phyloP scores from a whole-genome alignment of 2,113 vertebrate species.

The Procavia capensis region DNA sequence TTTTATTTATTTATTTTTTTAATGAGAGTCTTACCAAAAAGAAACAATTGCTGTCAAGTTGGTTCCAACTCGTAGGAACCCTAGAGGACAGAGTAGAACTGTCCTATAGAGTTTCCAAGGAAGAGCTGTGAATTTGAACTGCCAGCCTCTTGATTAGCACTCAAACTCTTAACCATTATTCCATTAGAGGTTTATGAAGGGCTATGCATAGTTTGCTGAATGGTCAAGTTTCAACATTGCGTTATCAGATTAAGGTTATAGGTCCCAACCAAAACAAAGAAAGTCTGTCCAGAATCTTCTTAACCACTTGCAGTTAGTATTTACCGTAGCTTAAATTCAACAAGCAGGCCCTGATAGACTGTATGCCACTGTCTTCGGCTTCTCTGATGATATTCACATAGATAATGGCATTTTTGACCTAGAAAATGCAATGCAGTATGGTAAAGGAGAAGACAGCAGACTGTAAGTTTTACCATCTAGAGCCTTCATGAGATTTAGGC shows the following conservation, averaged over 20 bases:
- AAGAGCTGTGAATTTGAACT: too few species aligned
- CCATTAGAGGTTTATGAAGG: not conserved
- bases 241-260: not conserved
- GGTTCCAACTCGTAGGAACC: too few species aligned
- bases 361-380: not conserved
- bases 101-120: too few species aligned
- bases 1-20: too few species aligned
- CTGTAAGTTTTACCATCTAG: not conserved
- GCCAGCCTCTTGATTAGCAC: too few species aligned
- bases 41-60: too few species aligned
- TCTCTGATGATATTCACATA: not conserved
- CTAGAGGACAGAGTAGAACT: too few species aligned
- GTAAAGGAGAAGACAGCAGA: not conserved
- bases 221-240: not conserved
- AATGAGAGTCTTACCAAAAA: not conserved
- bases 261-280: not conserved
- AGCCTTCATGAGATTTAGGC: not conserved
- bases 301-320: not conserved
- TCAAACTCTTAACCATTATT: too few species aligned
- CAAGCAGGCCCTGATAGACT: not conserved
- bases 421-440: accelerated
- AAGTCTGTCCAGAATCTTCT: not conserved
- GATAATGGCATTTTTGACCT: not conserved
- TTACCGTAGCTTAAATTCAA: not conserved
- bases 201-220: not conserved